Evolutionary conservation across 2,797 vertebrate genomes (phyloP).

Genomic region (Acanthis flammea): DNA sequence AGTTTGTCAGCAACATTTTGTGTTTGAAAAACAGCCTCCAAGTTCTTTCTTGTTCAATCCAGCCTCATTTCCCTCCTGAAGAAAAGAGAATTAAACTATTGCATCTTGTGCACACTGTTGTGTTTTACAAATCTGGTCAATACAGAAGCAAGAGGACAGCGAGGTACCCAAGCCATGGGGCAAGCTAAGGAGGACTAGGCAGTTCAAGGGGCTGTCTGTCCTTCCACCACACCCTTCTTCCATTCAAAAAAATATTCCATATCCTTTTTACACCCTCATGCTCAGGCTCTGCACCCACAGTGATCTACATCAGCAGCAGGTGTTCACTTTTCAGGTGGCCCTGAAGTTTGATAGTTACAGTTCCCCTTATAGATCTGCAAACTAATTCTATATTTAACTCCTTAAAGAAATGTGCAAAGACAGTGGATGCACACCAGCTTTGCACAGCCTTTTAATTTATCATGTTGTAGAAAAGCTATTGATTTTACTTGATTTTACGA

Average conservation of each 20-base stretch:
- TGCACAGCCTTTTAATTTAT: not conserved
- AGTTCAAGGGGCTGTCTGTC: not conserved
- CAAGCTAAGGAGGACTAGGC: not conserved
- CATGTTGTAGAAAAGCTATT: not conserved
- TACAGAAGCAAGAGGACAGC: accelerated
- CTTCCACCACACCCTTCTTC: not conserved
- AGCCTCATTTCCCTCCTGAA: not conserved
- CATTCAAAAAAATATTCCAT: not conserved
- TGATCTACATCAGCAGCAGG: not conserved
- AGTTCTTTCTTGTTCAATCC: not conserved
- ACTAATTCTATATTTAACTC: not conserved
- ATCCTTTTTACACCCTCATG: not conserved
- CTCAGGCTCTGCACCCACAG: not conserved
- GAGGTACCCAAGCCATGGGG: accelerated
- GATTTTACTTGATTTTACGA: conserved; percentile 18
- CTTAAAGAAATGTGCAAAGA: not conserved
- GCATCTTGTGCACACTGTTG: accelerated
- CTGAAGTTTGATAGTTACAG: not conserved
- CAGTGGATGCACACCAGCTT: not conserved
- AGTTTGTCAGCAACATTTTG: not conserved
- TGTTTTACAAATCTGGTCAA: not conserved
- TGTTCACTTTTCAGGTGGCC: not conserved
- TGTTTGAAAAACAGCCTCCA: not conserved
- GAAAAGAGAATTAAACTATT: not conserved
- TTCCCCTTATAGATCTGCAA: not conserved